These are phyloP conservation scores for Lordiphosa fenestrarum DNA, from an alignment of 2,888 invertebrate species.

Conservation along the genomic window DNA sequence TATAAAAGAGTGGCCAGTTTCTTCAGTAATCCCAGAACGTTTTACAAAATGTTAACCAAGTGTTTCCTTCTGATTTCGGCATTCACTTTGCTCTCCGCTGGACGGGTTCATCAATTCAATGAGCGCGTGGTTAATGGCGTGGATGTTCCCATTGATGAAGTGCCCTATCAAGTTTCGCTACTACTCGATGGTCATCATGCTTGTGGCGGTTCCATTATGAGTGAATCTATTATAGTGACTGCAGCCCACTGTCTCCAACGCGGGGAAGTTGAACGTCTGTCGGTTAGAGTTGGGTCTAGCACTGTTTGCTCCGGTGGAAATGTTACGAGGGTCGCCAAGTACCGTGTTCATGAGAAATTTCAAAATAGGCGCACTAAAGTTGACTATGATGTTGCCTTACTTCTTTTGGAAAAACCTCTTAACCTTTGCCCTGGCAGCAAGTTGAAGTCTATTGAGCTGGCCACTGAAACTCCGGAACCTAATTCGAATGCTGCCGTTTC, in stretches of 20 bases:
- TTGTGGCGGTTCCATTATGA: constrained; percentile 82
- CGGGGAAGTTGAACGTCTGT: constrained; percentile 25
- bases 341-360: constrained; percentile 79
- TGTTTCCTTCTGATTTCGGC: neutral
- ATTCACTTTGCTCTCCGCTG: constrained; percentile 15
- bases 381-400: constrained; percentile 81
- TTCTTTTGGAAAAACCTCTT: constrained; percentile 80
- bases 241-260: constrained; percentile 83
- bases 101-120: constrained; percentile 21
- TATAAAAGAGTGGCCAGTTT: too few relatives aligned
- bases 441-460: constrained; percentile 79
- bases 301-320: constrained; percentile 52
- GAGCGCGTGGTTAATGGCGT: constrained; percentile 57
- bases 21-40: too few relatives aligned
- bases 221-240: constrained; percentile 80
- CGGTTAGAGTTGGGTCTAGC: too few relatives aligned
- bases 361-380: constrained; percentile 68
- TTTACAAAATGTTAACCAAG: too few relatives aligned
- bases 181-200: constrained; percentile 78
- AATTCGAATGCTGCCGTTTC: constrained; percentile 32
- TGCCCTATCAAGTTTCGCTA: constrained; percentile 57
- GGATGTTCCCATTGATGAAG: constrained; percentile 38
- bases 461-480: constrained; percentile 44
- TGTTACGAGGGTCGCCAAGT: constrained; percentile 19
- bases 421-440: constrained; percentile 53